Evolutionary conservation across 1,140 invertebrate genomes (phyloP), one percentile per base, ranked within the genome.

Genomic region (Leptopilina clavipes): DNA sequence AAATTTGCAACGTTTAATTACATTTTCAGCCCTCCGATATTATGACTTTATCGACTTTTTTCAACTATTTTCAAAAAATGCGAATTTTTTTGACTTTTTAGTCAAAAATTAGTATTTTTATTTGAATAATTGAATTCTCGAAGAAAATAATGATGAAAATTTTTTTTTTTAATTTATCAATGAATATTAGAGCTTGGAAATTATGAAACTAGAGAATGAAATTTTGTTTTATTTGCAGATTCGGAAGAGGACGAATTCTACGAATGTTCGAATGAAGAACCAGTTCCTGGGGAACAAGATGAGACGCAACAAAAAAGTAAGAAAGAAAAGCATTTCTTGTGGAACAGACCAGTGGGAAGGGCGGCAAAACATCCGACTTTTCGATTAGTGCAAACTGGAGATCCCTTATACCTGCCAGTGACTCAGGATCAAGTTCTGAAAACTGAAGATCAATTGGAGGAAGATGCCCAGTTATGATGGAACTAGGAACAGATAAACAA

Each of bases 391-490:
- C 91, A 94, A 77, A 93, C 93, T 5, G 93, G 94, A 5, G 94
- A 96, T 81, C 91, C 91, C 72, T 88, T 98, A 37, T 98, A 96
- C 87, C 93, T 98, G 76, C 97, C 97, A 0, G 87, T 96, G n/a
- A 98, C 96, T 1, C 96, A 99, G 91, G 97, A 99, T 85, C 96
- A 96, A 0, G 95, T 97, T 0, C 97, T 98, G 6, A 97, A 99
- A 92, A 99, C 98, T 3, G 98, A 99, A 88, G 98, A 99, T 90
- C 95, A 98, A 89, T 87, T 99, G 56, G 96, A 98, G 83, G 96
- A 98, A 86, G 97, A 99, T 87, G 95, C 96, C 0, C 95, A 98
- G 93, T 97, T 10, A 93, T 99, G 91, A 92, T 95, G 73, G 94
- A 96, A 79, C 90, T 99, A 0, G 97, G 97, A 17, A 94, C 95